phyloP scores from a whole-genome alignment of 2,797 vertebrate genomes.

The Enteromius treurensis region DNA sequence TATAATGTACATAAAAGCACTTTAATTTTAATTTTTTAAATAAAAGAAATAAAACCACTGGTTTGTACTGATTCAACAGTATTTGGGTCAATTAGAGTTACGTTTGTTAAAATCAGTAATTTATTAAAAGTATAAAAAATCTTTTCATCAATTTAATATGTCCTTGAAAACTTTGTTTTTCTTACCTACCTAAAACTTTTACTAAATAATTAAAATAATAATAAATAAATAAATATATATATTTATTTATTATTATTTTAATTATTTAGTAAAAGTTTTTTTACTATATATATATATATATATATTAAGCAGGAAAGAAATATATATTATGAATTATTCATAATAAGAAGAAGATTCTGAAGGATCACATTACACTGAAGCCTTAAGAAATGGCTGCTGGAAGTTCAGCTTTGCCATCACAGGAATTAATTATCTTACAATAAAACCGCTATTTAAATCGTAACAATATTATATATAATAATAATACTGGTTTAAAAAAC shows the following conservation, averaged over 20 bases:
- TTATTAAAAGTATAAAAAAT: too few relatives aligned
- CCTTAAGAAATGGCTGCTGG: not conserved
- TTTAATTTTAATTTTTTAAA: constrained; percentile 87
- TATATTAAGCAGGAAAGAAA: not conserved
- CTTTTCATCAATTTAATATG: not conserved
- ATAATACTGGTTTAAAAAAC: not conserved
- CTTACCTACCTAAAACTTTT: not conserved
- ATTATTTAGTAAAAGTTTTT: too few relatives aligned
- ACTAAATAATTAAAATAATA: too few relatives aligned
- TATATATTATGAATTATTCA: too few relatives aligned
- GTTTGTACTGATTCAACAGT: constrained; percentile 54
- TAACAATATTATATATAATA: not conserved
- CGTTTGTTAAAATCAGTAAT: not conserved
- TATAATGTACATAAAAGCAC: constrained; percentile 82
- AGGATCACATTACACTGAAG: not conserved
- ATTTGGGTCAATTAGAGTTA: not conserved
- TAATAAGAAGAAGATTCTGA: not conserved
- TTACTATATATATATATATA: too few relatives aligned
- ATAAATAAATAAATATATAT: too few relatives aligned
- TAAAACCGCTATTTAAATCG: not conserved
- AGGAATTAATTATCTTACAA: not conserved
- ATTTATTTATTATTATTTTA: too few relatives aligned
- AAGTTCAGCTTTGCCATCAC: constrained; percentile 7
- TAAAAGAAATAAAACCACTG: constrained; percentile 75
- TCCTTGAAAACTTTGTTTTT: not conserved